phyloP scores from a whole-genome alignment of 2,888 invertebrate genomes.

The Drosophila nigritarsus region DNA sequence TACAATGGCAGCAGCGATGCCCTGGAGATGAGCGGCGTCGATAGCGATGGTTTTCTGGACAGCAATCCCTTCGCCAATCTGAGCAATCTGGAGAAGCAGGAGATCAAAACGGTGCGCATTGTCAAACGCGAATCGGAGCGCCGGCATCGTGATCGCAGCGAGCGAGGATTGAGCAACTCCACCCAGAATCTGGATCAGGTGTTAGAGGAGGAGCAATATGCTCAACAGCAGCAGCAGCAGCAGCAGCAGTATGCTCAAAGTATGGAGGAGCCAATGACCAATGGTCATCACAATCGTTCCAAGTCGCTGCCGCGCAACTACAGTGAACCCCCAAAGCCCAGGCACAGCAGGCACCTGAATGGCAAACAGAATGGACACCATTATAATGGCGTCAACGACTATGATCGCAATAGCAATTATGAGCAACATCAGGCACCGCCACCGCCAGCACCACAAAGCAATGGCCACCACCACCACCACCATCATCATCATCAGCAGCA shows the following conservation, averaged over 20 bases:
- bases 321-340: slow-evolving; percentile 79
- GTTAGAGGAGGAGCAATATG: slow-evolving; percentile 84
- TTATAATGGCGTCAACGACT: slow-evolving; percentile 63
- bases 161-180: slow-evolving; percentile 86
- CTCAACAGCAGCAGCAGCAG: slow-evolving; percentile 48
- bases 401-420: slow-evolving; percentile 83
- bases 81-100: slow-evolving; percentile 92
- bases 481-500: slow-evolving; percentile 38
- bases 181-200: slow-evolving; percentile 85
- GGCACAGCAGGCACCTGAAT: slow-evolving; percentile 68
- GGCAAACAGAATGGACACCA: slow-evolving; percentile 69
- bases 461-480: slow-evolving; percentile 70
- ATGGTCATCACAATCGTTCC: slow-evolving; percentile 84
- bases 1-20: slow-evolving; percentile 84
- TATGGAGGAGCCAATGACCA: slow-evolving; percentile 77
- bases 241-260: slow-evolving; percentile 63
- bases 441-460: slow-evolving; percentile 72
- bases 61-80: slow-evolving; percentile 86
- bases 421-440: slow-evolving; percentile 75
- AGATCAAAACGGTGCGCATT: slow-evolving; percentile 96
- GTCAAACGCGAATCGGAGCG: slow-evolving; percentile 96
- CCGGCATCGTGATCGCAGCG: slow-evolving; percentile 91
- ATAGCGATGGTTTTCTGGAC: slow-evolving; percentile 84
- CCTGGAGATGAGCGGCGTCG: slow-evolving; percentile 83
- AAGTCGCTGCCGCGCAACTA: slow-evolving; percentile 87